These are phyloP conservation scores for Hemicentrotus pulcherrimus DNA, from an alignment of 35 echinoderm and acorn worm species.

Conservation along the genomic window DNA sequence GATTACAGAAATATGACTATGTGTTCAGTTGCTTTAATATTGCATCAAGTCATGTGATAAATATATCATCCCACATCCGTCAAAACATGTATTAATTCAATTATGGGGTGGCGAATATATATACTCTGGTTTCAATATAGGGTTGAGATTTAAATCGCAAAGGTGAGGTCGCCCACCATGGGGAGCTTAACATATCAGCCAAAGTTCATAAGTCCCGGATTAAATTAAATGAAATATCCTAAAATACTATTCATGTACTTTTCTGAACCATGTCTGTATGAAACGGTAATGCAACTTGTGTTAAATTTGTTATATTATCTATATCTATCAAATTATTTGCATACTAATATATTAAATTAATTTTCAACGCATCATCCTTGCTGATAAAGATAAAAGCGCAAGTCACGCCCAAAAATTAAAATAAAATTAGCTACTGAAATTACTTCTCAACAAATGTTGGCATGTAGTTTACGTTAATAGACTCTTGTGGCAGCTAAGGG, in stretches of 20 bases:
- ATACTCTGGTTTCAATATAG: background rate
- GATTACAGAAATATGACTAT: background rate
- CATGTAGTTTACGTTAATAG: background rate
- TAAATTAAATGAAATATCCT: background rate
- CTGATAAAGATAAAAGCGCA: background rate
- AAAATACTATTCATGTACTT: background rate
- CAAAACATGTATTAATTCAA: background rate
- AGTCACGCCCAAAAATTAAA: background rate
- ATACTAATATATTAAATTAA: background rate
- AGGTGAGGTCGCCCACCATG: background rate
- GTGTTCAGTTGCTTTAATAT: background rate
- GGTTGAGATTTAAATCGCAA: no score
- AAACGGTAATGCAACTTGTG: background rate
- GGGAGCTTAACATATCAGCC: background rate
- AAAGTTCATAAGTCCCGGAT: background rate
- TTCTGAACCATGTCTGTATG: background rate
- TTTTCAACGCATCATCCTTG: background rate
- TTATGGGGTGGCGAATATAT: background rate
- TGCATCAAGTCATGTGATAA: background rate
- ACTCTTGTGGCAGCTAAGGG: background rate
- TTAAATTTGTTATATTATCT: background rate
- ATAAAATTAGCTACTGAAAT: background rate
- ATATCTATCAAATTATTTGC: background rate
- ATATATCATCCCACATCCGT: background rate
- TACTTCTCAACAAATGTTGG: background rate